Conservation (phyloP, 2,888 invertebrate genomes). For the Melieria picta region DNA sequence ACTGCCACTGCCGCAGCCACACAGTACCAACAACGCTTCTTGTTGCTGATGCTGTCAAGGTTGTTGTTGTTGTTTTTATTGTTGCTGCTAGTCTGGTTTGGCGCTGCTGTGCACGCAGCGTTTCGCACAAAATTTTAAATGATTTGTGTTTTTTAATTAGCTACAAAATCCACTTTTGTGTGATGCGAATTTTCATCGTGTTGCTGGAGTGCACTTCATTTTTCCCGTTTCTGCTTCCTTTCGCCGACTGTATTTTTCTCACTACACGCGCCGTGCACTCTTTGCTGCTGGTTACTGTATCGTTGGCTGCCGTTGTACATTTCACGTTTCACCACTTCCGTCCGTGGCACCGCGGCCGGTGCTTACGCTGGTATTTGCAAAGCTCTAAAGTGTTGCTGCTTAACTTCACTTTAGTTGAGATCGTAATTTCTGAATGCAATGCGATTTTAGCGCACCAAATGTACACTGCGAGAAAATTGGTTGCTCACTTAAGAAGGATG, state of each 20-base stretch:
- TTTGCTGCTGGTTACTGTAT: no score
- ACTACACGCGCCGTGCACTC: background rate
- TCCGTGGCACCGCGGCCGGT: background rate
- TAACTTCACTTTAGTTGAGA: constrained; percentile 18
- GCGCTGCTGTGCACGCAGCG: background rate
- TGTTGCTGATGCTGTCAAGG: no score
- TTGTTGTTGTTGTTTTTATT: no score
- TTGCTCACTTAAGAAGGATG: no score
- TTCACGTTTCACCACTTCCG: background rate
- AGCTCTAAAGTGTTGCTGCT: constrained; percentile 33
- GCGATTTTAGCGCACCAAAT: background rate
- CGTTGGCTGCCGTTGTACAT: no score
- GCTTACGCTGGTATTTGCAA: constrained; percentile 12
- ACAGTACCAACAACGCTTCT: no score
- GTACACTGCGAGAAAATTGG: background rate
- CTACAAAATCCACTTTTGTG: constrained; percentile 37
- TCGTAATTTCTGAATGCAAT: constrained; percentile 20
- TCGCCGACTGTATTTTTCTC: background rate
- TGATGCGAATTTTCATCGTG: constrained; percentile 26
- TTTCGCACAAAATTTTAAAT: constrained; percentile 31
- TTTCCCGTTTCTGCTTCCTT: background rate
- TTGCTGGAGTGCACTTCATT: background rate
- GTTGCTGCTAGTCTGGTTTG: background rate
- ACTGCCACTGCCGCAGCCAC: background rate
- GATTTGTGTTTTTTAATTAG: constrained; percentile 41